phyloP scores from a whole-genome alignment of 37 sponge, comb jelly and placozoan genomes.

The Spongia lamella region DNA sequence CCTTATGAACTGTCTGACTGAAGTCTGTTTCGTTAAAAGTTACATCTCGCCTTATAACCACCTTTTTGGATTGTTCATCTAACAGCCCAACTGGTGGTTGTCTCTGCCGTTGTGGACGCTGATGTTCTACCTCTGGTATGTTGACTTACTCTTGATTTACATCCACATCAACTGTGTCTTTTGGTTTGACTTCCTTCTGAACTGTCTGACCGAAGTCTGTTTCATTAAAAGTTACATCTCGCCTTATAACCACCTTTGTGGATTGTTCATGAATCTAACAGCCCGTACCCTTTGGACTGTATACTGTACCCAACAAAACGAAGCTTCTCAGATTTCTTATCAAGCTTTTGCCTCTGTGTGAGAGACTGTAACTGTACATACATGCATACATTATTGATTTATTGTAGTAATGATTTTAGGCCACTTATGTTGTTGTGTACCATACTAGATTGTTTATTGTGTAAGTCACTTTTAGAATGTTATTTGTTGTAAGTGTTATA shows the following conservation, averaged over 20 bases:
- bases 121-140: neutral
- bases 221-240: constrained; percentile 28
- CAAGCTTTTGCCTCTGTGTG: constrained; percentile 27
- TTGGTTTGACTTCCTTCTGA: neutral
- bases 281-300: constrained; percentile 41
- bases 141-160: neutral
- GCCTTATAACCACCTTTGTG: neutral
- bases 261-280: constrained; percentile 23
- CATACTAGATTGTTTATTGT: too few species aligned
- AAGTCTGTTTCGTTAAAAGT: constrained; percentile 1
- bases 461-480: too few species aligned
- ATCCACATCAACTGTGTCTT: neutral
- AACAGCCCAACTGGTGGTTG: constrained; percentile 10
- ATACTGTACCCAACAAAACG: constrained; percentile 46
- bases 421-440: too few species aligned
- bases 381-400: too few species aligned
- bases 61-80: constrained; percentile 1
- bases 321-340: constrained; percentile 39
- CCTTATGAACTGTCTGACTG: neutral
- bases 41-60: constrained; percentile 25
- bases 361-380: too few species aligned
- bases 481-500: too few species aligned
- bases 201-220: neutral
- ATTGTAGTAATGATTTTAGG: too few species aligned
- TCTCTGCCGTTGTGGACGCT: neutral